Evolutionary conservation across 2,797 vertebrate species (phyloP).

Genomic region (Leucoraja ocellata): DNA sequence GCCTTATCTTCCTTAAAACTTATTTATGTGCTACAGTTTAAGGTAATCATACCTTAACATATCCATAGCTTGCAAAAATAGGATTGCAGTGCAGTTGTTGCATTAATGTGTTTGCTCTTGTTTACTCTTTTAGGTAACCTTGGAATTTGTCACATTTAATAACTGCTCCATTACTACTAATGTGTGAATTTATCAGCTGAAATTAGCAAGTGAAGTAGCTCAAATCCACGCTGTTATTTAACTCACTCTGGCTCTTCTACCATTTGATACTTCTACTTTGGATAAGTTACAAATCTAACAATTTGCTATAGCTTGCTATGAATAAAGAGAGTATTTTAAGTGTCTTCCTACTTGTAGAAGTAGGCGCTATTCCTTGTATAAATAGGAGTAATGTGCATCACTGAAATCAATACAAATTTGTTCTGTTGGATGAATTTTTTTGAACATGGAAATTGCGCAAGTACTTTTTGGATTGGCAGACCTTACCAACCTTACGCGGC

Average conservation of each 20-base stretch:
- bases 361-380: neutral
- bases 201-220: neutral
- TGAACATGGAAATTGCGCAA: neutral
- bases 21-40: neutral
- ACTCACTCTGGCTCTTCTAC: neutral
- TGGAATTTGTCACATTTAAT: neutral
- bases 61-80: neutral
- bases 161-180: neutral
- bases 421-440: neutral
- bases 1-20: too few relatives aligned
- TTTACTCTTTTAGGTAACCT: neutral
- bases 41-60: neutral
- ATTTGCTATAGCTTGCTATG: neutral
- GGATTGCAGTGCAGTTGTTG: neutral
- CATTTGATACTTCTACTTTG: neutral
- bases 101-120: neutral
- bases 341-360: neutral
- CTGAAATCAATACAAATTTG: neutral
- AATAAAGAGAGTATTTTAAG: neutral
- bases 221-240: neutral
- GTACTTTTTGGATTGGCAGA: neutral
- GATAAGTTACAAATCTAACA: neutral
- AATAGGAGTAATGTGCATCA: neutral
- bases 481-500: neutral
- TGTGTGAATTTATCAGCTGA: neutral